Evolutionary conservation across 2,797 vertebrate species (phyloP).

Genomic region (Sebastes alutus): DNA sequence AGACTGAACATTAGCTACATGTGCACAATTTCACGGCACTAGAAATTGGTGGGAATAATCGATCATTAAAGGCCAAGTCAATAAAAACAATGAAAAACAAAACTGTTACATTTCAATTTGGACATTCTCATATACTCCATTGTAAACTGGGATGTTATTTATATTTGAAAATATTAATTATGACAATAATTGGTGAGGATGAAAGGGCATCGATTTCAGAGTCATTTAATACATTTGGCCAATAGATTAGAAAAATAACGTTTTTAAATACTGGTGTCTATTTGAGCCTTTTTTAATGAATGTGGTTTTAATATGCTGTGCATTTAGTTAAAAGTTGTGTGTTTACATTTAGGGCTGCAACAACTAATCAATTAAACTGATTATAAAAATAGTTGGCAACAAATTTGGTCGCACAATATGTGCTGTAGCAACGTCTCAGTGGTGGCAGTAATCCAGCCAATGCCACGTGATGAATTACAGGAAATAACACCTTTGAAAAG

Average conservation of each 20-base stretch:
- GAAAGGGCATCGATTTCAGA: fast-evolving
- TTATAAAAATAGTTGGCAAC: no score
- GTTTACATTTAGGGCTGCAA: no score
- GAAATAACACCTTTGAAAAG: no score
- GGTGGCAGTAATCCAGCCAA: no score
- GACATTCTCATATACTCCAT: neutral
- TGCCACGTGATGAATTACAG: no score
- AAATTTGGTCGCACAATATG: no score
- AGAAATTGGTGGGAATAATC: neutral
- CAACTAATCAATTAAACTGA: no score
- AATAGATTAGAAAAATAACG: fast-evolving
- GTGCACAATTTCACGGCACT: neutral
- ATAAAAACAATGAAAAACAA: neutral
- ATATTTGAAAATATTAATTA: neutral
- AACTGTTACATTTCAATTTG: neutral
- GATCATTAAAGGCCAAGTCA: neutral
- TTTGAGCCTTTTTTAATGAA: neutral
- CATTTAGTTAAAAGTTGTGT: no score
- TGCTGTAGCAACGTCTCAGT: no score
- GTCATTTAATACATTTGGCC: no score
- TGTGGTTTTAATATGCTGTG: no score
- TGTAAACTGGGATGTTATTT: fast-evolving
- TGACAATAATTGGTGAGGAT: neutral
- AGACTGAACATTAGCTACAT: neutral
- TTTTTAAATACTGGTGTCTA: fast-evolving